Conservation (phyloP, 2,113 vertebrate genomes). For the Bucco capensis region DNA sequence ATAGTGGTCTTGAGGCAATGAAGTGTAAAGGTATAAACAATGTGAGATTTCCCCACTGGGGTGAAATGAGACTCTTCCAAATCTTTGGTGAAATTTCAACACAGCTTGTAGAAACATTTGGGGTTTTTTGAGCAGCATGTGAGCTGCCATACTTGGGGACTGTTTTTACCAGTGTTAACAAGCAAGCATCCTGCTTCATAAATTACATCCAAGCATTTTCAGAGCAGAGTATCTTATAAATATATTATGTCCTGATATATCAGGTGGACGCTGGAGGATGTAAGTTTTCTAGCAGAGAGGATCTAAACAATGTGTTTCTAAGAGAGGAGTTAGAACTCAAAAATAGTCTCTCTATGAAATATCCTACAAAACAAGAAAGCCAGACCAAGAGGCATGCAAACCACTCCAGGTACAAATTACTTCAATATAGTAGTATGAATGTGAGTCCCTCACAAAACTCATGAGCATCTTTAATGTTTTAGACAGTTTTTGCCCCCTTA, state of each 20-base stretch:
- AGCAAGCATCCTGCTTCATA: not conserved
- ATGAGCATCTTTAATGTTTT: not conserved
- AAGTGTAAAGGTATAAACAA: not conserved
- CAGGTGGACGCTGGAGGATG: not conserved
- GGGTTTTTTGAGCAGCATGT: not conserved
- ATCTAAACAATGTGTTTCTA: not conserved
- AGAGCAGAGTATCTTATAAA: not conserved
- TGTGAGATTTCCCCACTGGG: not conserved
- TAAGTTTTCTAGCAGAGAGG: slow-evolving; percentile 7
- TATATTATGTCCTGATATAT: not conserved
- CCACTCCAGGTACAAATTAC: not conserved
- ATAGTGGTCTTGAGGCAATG: not conserved
- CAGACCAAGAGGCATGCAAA: not conserved
- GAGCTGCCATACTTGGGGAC: not conserved
- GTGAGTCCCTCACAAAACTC: not conserved
- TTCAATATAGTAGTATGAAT: not conserved
- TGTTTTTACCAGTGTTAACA: not conserved
- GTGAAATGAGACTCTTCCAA: not conserved
- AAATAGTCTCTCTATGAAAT: not conserved
- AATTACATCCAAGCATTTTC: slow-evolving; percentile 14
- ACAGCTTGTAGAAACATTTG: not conserved
- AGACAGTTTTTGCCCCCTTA: not conserved
- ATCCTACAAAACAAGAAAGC: not conserved
- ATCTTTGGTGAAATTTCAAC: not conserved
- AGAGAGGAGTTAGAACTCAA: not conserved